Base-by-base conservation (phyloP, 2,797 vertebrate species). In the Manis crassicaudata region DNA sequence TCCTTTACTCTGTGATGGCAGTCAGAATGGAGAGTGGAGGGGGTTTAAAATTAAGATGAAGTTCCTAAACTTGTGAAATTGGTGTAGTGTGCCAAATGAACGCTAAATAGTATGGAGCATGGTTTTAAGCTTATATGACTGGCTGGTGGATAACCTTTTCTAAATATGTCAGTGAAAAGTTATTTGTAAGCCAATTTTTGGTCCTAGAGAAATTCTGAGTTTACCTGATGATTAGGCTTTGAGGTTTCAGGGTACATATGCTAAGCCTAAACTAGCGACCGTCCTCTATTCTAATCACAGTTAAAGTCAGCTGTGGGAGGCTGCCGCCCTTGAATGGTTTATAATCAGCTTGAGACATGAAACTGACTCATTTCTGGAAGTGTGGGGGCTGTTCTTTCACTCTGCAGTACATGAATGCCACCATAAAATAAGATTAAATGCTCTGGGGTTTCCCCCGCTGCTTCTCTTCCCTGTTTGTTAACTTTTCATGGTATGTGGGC, bases 241-340 rank as follows among this genome's bases (percentile, higher is more conserved):
- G 84, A 92, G 76, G 10, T 67, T 94, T 90, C 40, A 62, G 65
- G 75, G 83, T 90, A 85, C 89, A 95, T 79, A 91, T 83, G 83
- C 95, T 96, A 95, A 93, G 83, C 87, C 93, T 92, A 91, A 96
- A 85, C 83, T 65, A 95, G 93, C 4, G 68, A 76, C 96, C 92
- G 83, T 92, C 95, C 68, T 97, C 81, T 97, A 67, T 97, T 96
- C 96, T 94, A 95, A 96, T 97, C 96, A 93, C 93, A 92, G 96
- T 97, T 97, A 97, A 97, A 98, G 96, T 98, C 97, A 98, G 95
- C 98, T 98, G 98, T 98, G 97, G 98, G 98, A 98, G 98, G 98
- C 97, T 98, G 97, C 97, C 97, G 96, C 96, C 95, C 96, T 98
- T 98, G 97, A 97, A 97, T 98, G 90, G 96, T 98, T 98, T 98